Evolutionary conservation across 2,113 vertebrate genomes (phyloP), one percentile per base, ranked within the genome.

Genomic region (Cryptomyrus ogoouensis): DNA sequence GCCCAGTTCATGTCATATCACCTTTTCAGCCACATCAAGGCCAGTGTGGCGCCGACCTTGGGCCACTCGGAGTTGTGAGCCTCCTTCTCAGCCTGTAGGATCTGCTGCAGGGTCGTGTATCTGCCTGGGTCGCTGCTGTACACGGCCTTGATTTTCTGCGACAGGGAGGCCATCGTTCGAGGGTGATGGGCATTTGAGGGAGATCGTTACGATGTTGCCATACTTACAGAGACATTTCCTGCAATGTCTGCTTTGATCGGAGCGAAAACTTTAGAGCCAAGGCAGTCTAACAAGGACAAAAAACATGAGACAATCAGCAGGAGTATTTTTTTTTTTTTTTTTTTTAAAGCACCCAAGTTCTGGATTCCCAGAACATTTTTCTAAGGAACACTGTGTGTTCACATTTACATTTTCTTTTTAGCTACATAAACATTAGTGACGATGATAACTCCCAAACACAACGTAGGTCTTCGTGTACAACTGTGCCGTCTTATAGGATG

Each of bases 21-120:
- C 98, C 98, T 98, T 95, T 99, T 99, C 74, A 99, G 94, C 98
- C 98, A 99, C 98, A 99, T 97, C 27, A 99, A 95, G 0, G 97
- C 97, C 92, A 99, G 91, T 0, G 98, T 99, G 0, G 97, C 98
- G 0, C 98, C 98, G 0, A 95, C 97, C 93, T 94, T 98, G 47
- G 98, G 98, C 98, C 98, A 99, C 13, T 97, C 95, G 0, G 96
- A 90, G 66, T 97, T 96, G 0, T 99, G 91, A 95, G 97, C 95
- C 92, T 99, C 98, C 93, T 97, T 99, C 93, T 99, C 98, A 15
- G 91, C 97, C 90, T 99, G 98, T 94, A 99, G 91, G 92, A 99
- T 98, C 93, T 97, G 96, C 94, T 98, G 97, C 42, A 99, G 96
- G 0, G 98, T 99, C 93, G 96, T 97, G 94, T 97, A 98, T 93